Evolutionary conservation across 1,140 invertebrate species (phyloP).

Genomic region (Drosophila sp.): DNA sequence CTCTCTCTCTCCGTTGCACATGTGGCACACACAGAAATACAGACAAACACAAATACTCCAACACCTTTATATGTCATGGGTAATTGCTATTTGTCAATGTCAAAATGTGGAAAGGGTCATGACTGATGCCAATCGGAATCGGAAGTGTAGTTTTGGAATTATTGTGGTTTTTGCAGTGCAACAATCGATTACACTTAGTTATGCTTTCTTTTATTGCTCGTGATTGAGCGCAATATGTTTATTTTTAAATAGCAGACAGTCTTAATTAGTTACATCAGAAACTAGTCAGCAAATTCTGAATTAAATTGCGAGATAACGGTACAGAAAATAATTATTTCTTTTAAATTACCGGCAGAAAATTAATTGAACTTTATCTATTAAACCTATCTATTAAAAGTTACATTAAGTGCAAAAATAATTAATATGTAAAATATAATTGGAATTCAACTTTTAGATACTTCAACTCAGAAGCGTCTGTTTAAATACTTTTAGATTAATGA

Average conservation of each 20-base stretch:
- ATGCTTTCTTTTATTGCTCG: slow-evolving; percentile 11
- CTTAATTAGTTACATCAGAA: background rate
- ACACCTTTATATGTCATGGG: slow-evolving; percentile 61
- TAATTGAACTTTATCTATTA: no score
- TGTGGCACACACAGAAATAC: background rate
- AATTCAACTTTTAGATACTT: no score
- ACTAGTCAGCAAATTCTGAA: background rate
- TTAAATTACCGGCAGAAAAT: no score
- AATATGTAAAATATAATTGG: no score
- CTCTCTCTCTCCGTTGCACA: background rate
- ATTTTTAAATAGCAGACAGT: background rate
- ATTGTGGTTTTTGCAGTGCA: slow-evolving; percentile 25
- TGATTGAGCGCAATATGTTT: slow-evolving; percentile 11
- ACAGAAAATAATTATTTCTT: background rate
- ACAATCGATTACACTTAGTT: slow-evolving; percentile 11
- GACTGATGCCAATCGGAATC: slow-evolving; percentile 15
- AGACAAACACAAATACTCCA: background rate
- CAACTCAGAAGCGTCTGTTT: no score
- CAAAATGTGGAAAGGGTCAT: slow-evolving; percentile 34
- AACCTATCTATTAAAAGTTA: no score
- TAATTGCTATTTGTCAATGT: slow-evolving; percentile 80
- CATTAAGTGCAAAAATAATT: no score
- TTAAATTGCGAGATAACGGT: background rate
- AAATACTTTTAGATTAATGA: background rate
- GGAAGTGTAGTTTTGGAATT: slow-evolving; percentile 18